phyloP scores from a whole-genome alignment of 1,140 invertebrate genomes.

The Coenobita brevimanus region DNA sequence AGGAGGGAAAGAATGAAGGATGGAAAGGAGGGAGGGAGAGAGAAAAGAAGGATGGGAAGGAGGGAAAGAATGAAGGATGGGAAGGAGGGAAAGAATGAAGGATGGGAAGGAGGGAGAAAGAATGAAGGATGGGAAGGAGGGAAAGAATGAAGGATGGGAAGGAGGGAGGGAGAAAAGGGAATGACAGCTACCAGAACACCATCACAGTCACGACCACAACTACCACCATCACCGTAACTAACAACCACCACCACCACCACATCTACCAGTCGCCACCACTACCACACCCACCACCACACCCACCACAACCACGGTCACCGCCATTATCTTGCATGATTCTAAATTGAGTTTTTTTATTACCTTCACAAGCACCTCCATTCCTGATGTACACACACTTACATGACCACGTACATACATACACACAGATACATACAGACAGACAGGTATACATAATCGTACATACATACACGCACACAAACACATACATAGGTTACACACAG shows the following conservation, averaged over 20 bases:
- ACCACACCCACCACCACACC: not conserved
- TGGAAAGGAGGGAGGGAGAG: not conserved
- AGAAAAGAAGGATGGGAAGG: too few species aligned
- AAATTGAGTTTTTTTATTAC: too few species aligned
- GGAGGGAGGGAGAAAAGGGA: not conserved
- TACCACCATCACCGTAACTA: not conserved
- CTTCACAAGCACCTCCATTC: too few species aligned
- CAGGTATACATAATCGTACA: too few species aligned
- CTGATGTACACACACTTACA: too few species aligned
- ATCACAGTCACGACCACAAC: not conserved
- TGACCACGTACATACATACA: too few species aligned
- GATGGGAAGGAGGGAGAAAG: not conserved
- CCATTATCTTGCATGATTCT: too few species aligned
- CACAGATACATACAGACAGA: too few species aligned
- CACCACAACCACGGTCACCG: not conserved
- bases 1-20: not conserved
- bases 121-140: not conserved
- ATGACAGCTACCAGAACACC: not conserved
- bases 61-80: not conserved
- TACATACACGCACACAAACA: too few species aligned
- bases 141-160: not conserved
- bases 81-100: too few species aligned
- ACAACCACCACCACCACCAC: slow-evolving; percentile 11
- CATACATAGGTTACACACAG: too few species aligned
- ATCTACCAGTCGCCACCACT: not conserved